phyloP scores from a whole-genome alignment of 92 coral and sea anemone species.

The Chrysogorgia sp. region DNA sequence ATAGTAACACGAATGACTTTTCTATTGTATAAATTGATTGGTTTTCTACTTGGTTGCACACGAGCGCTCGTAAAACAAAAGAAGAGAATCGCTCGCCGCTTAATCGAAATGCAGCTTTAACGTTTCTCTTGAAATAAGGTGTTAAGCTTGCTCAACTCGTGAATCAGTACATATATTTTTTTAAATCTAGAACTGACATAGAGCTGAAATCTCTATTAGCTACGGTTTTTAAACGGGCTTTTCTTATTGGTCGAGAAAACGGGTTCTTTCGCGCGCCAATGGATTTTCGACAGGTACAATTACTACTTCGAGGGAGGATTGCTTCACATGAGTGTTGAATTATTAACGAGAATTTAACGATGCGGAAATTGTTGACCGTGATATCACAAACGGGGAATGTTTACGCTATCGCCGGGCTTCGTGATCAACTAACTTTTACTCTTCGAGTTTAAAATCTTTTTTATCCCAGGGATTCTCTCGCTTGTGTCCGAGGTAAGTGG shows the following conservation, averaged over 20 bases:
- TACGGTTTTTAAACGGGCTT: background rate
- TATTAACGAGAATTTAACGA: conserved; percentile 3
- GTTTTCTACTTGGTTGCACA: too few relatives aligned
- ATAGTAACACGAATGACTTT: too few relatives aligned
- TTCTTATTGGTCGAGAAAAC: conserved; percentile 4
- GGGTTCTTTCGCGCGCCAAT: conserved; percentile 25
- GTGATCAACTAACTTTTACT: conserved; percentile 11
- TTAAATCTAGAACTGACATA: too few relatives aligned
- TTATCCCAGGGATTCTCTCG: conserved; percentile 35
- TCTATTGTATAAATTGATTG: too few relatives aligned
- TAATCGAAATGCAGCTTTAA: too few relatives aligned
- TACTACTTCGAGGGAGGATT: background rate
- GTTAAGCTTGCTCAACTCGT: too few relatives aligned
- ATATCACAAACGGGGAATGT: conserved; percentile 16
- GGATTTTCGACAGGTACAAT: conserved; percentile 35
- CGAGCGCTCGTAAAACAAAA: too few relatives aligned
- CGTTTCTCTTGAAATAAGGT: too few relatives aligned
- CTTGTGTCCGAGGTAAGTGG: conserved; percentile 18
- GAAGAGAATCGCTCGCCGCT: too few relatives aligned
- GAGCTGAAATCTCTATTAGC: too few relatives aligned
- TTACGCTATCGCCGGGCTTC: background rate
- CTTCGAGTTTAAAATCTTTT: conserved; percentile 2
- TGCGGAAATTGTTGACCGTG: conserved; percentile 25
- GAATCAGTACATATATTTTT: too few relatives aligned
- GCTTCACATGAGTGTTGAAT: background rate